Evolutionary conservation across 2,888 invertebrate genomes (phyloP).

Genomic region (Dermolepida albohirtum): DNA sequence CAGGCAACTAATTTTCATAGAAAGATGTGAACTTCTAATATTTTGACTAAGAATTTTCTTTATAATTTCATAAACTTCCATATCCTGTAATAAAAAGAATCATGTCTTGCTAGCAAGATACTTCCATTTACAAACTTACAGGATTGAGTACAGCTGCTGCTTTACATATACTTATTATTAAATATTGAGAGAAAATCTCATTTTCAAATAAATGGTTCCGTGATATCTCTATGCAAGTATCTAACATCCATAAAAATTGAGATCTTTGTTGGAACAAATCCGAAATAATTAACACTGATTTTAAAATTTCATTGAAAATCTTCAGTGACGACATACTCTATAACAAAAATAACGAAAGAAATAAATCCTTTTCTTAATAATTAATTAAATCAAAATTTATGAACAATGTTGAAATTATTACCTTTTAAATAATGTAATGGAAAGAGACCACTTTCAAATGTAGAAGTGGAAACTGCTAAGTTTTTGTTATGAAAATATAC

Average conservation of each 20-base stretch:
- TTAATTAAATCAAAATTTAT: no score
- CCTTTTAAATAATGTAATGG: no score
- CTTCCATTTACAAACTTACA: conserved; percentile 58
- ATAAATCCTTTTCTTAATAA: neutral
- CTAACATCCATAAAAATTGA: conserved; percentile 85
- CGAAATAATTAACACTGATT: conserved; percentile 78
- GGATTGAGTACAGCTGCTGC: conserved; percentile 74
- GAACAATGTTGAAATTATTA: no score
- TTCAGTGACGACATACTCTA: conserved; percentile 65
- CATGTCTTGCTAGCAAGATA: neutral
- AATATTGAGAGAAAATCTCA: conserved; percentile 79
- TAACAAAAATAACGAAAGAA: conserved; percentile 47
- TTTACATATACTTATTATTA: conserved; percentile 76
- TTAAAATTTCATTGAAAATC: conserved; percentile 70
- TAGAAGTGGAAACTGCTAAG: no score
- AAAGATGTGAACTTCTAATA: conserved; percentile 72
- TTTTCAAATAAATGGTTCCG: conserved; percentile 79
- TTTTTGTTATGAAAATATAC: no score
- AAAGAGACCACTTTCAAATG: no score
- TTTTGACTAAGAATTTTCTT: conserved; percentile 71
- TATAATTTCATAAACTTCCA: conserved; percentile 71
- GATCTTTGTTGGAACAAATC: conserved; percentile 81
- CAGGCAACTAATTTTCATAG: conserved; percentile 73
- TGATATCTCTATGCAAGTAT: conserved; percentile 75
- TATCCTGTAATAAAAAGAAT: conserved; percentile 64